Evolutionary conservation across 2,797 vertebrate species (phyloP), one percentile per base, ranked within the genome.

Genomic region (Calcarius lapponicus): DNA sequence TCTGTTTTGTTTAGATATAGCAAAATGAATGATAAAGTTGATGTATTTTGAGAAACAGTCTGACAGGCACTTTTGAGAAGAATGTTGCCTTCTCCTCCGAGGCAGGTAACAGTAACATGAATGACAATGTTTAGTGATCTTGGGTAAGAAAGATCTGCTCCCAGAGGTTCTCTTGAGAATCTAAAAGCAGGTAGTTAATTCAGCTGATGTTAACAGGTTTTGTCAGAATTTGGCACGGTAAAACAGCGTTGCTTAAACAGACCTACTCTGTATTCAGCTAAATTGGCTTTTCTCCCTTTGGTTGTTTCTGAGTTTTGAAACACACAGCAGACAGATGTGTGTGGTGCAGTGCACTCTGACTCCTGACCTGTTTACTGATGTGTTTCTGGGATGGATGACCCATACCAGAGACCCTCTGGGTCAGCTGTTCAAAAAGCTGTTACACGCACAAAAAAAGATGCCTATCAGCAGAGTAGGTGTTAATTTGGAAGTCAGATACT

Each of bases 1-100:
- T 71, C 92, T 88, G 47, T 54, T 96, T 91, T 94, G 80, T 93
- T 96, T 96, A 95, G 91, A 73, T 84, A 88, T 6, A 81, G 54
- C 66, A 84, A 88, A 88, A 64, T 91, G 56, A 95, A 81, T 86
- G 36, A 74, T 80, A 71, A 90, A 82, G 58, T 42, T 75, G 75
- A 89, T 74, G 45, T 50, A 75, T 65, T 84, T 92, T 92, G 80
- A 95, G 85, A 94, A 96, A 91, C 34, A 50, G 69, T 74, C 34
- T 82, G 64, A 78, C 51, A 82, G 43, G 54, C 25, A 40, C 66
- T 95, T 94, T 54, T 78, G 71, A 93, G 72, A 90, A 69, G 56
- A 93, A 70, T n/a, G 54, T 83, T 94, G 65, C 87, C 36, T 61
- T 90, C 57, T 71, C 73, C 76, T 92, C 65, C 4, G 67, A 95